phyloP scores from a whole-genome alignment of 2,888 invertebrate species.

The Erebia ligea region DNA sequence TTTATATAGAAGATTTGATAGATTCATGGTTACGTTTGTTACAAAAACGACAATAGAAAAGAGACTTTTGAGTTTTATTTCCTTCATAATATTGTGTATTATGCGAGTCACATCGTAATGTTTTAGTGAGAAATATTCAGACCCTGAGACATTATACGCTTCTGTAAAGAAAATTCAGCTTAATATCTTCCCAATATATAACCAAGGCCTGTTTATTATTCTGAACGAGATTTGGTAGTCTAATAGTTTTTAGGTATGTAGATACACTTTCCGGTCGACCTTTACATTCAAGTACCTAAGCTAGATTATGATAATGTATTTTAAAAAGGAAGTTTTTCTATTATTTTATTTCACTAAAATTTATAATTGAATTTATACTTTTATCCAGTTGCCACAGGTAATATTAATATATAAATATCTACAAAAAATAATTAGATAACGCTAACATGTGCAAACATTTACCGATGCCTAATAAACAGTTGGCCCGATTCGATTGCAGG shows the following conservation, averaged over 20 bases:
- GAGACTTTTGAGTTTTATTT: not conserved
- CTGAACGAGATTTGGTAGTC: not conserved
- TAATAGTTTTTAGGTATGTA: not conserved
- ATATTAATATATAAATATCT: too few relatives aligned
- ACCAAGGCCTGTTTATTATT: not conserved
- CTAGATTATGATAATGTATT: not conserved
- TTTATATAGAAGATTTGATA: not conserved
- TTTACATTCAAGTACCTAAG: not conserved
- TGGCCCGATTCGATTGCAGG: conserved; percentile 1
- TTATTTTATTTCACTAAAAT: too few relatives aligned
- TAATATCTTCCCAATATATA: not conserved
- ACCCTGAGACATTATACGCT: not conserved
- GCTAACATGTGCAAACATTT: conserved; percentile 1
- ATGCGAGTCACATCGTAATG: conserved; percentile 11
- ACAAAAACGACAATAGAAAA: not conserved
- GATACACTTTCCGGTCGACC: not conserved
- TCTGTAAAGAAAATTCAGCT: not conserved
- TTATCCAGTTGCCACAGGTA: too few relatives aligned
- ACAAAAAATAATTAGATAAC: not conserved
- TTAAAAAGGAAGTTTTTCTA: not conserved
- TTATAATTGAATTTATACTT: too few relatives aligned
- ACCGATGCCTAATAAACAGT: not conserved
- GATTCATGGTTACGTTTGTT: not conserved
- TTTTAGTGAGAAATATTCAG: not conserved
- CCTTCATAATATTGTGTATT: not conserved